Evolutionary conservation across 2,888 invertebrate species (phyloP), one percentile per base, ranked within the genome.

Genomic region (Notodonta ziczac): DNA sequence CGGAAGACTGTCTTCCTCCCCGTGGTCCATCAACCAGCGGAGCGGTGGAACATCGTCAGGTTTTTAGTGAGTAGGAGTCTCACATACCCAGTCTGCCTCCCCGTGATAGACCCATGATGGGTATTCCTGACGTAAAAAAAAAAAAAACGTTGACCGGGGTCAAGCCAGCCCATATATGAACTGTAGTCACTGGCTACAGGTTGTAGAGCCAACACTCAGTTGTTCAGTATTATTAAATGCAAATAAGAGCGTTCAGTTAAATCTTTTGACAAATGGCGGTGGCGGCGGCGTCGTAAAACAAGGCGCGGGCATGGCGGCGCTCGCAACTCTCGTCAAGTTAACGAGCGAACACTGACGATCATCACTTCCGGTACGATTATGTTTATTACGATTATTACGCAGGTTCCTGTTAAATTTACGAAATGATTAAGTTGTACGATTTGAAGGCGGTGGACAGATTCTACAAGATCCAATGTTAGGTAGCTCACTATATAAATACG

Each of bases 301-400:
- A 87, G 85, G 86, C 84, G 74, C 73, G 76, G 73, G 81, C 85
- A 85, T 85, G 80, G 77, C 73, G 57, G 74, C 78, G 75, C 74
- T 87, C 82, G 84, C 78, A 78, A 78, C 79, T 81, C 84, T 88
- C 87, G 84, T 88, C 84, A 84, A 86, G 78, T 84, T 89, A 90
- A 90, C 88, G 89, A 88, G 79, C 77, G 72, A 74, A 70, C 70
- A 76, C 77, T 82, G 79, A 78, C 75, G 73, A 74, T 70, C 68
- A 72, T 73, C 72, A 69, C 73, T 71, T 69, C 65, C 61, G 62
- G 58, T 44, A 54, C 35, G 46, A 44, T 53, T 57, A 53, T 39
- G 9, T 8, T 46, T 35, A 35, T 48, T 13, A 51, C 55, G 24
- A 46, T 53, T 46, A 46, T 54, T 35, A 14, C 58, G 46, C n/a